Percentiles rank a stretch among this genome's conserved stretches.
Evolutionary conservation across 2,888 invertebrate species (phyloP).

Genomic region (Spialia ferax): DNA sequence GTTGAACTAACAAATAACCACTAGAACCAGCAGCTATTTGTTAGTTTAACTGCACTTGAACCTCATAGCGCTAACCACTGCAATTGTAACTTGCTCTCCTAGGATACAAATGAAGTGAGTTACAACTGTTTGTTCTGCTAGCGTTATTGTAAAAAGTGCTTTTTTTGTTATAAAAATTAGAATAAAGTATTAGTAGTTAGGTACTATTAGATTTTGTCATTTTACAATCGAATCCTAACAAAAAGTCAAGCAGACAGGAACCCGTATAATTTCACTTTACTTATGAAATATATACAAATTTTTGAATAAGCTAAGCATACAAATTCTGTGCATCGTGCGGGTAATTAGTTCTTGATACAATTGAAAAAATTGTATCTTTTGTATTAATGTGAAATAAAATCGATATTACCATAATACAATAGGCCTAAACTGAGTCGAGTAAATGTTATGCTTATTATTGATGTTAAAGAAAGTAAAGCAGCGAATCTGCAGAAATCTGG

Average conservation of each 20-base stretch:
- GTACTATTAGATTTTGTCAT: too few relatives aligned
- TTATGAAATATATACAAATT: neutral
- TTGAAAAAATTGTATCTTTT: neutral
- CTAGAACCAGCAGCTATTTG: neutral
- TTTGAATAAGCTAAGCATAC: neutral
- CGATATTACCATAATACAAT: too few relatives aligned
- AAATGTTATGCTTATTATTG: too few relatives aligned
- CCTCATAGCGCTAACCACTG: neutral
- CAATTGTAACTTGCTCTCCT: slow-evolving; percentile 18
- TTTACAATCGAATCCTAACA: too few relatives aligned
- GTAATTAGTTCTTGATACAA: neutral
- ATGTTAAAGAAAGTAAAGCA: too few relatives aligned
- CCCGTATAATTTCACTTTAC: neutral
- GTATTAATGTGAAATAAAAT: neutral
- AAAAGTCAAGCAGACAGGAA: neutral
- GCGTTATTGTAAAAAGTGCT: neutral
- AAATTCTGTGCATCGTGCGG: neutral
- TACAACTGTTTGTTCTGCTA: neutral
- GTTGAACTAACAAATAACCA: slow-evolving; percentile 10
- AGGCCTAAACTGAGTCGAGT: too few relatives aligned
- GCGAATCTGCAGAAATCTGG: too few relatives aligned
- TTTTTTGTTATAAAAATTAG: too few relatives aligned
- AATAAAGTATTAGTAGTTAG: too few relatives aligned
- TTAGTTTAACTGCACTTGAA: slow-evolving; percentile 17
- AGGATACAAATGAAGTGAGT: neutral